Base-by-base conservation (phyloP, 2,797 vertebrate genomes). In the Parauchenoglanis punctatus region DNA sequence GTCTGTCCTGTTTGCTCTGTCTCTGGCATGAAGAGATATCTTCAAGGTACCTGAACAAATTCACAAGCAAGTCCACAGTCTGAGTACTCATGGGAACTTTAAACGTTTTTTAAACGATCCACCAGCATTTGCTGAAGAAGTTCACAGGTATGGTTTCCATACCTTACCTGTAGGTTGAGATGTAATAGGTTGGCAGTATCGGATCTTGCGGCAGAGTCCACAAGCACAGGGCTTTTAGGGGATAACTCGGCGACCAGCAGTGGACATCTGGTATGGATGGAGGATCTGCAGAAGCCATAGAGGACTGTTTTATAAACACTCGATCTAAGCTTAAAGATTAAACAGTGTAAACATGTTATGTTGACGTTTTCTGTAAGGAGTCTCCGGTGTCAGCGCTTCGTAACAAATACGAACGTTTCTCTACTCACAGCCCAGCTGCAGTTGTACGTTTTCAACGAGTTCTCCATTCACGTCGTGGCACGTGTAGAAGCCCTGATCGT, bases 171-270 rank as follows among this genome's bases (percentile, higher is more conserved):
- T 94, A 96, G 54, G 94, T 94, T 83, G 93, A 90, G 5, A 93
- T 65, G 86, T 96, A 96, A 46, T 86, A 89, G 7, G 87, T 89
- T 1, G 91, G 91, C 8, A 92, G 61, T 49, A 85, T 61, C 5
- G 88, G 87, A 7, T 85, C 73, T 11, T 92, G 52, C 1, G 91
- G 88, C 80, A 94, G 90, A 25, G 91, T 86, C 95, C 95, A 96
- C 63, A 93, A 94, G 87, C 96, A 96, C 10, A 94, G 11, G 1
- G 93, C 94, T 59, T 63, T 40, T 6, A 94, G 87, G 0, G 96
- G 96, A 76, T 94, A 96, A 70, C 89, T 93, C 0, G 93, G 67
- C 68, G 94, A 95, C 92, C 94, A 90, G 89, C 96, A 96, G 4
- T 73, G 78, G 85, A 96, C 93, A 2, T 35, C 35, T 5, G 93